Evolutionary conservation across 2,797 vertebrate genomes (phyloP).

Genomic region (Mormyrops boulengeri): DNA sequence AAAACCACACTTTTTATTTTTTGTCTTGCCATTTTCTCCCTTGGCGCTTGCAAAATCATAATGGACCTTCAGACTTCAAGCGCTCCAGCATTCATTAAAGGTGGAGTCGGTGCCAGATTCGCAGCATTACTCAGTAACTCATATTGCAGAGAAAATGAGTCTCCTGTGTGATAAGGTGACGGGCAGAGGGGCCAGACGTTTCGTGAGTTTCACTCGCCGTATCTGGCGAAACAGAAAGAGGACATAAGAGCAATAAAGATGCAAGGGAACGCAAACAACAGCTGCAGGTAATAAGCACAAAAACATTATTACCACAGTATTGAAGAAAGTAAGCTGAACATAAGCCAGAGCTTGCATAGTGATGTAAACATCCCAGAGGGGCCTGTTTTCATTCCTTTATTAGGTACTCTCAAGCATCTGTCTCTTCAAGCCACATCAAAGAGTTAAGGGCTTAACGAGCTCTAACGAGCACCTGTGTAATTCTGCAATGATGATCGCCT

Average conservation of each 20-base stretch:
- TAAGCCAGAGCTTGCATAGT: not conserved
- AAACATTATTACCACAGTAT: not conserved
- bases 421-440: conserved; percentile 30
- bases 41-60: not conserved
- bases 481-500: conserved; percentile 39
- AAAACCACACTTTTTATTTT: not conserved
- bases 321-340: not conserved
- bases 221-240: not conserved
- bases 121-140: not conserved
- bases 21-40: not conserved
- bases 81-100: not conserved
- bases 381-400: conserved; percentile 13
- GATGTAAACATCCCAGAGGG: not conserved
- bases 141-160: not conserved
- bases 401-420: conserved; percentile 21
- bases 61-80: not conserved
- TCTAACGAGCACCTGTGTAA: conserved; percentile 35
- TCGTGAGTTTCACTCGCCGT: no score
- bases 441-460: conserved; percentile 18
- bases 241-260: not conserved
- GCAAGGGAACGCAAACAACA: not conserved
- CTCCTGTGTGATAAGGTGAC: not conserved
- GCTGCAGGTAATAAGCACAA: not conserved
- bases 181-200: not conserved
- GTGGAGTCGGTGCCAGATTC: not conserved